phyloP scores from a whole-genome alignment of 2,113 vertebrate species.

The Taurulus bubalis region DNA sequence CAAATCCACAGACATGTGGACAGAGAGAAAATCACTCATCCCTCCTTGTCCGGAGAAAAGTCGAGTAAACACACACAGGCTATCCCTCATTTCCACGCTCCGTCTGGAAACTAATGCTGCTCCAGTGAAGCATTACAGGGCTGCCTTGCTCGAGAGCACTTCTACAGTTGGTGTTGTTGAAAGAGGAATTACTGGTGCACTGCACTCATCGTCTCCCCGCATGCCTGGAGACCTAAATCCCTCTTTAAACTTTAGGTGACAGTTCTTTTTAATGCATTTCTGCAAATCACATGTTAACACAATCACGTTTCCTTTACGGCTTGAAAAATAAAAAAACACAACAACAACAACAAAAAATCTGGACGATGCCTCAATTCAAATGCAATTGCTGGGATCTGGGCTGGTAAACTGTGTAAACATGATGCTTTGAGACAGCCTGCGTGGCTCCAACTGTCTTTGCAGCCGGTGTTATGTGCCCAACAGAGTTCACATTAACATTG shows the following conservation, averaged over 20 bases:
- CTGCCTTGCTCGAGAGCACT: slow-evolving; percentile 30
- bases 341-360: background rate
- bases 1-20: slow-evolving; percentile 43
- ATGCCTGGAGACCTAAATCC: background rate
- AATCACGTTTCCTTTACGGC: background rate
- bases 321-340: background rate
- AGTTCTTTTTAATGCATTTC: slow-evolving; percentile 1
- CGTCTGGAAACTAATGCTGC: background rate
- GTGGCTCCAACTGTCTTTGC: slow-evolving; percentile 31
- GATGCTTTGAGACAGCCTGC: slow-evolving; percentile 44
- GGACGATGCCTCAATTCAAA: slow-evolving; percentile 22
- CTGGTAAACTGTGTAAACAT: slow-evolving; percentile 52
- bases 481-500: slow-evolving; percentile 58
- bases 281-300: background rate
- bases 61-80: slow-evolving; percentile 6
- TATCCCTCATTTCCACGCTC: background rate
- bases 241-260: slow-evolving; percentile 16
- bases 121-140: background rate
- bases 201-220: background rate
- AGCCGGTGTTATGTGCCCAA: slow-evolving; percentile 15
- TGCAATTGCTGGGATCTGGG: slow-evolving; percentile 32
- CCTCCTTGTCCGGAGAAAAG: slow-evolving; percentile 24
- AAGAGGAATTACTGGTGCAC: slow-evolving; percentile 19
- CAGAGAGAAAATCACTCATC: slow-evolving; percentile 34
- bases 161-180: background rate